These are phyloP conservation scores for Portunus trituberculatus DNA, from an alignment of 1,140 invertebrate genomes.

Conservation along the genomic window DNA sequence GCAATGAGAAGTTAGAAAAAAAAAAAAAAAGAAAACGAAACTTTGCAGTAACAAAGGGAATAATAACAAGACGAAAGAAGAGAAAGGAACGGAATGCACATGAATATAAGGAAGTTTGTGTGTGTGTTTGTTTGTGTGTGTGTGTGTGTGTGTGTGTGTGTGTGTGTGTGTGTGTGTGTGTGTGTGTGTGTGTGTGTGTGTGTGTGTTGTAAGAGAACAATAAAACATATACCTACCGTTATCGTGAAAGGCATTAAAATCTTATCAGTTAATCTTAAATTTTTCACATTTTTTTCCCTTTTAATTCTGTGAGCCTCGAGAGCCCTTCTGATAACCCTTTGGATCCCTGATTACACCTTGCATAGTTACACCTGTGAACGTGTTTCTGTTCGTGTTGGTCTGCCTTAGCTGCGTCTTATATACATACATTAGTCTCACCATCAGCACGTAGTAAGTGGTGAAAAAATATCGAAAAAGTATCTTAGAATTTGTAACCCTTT, in stretches of 20 bases:
- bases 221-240: neutral
- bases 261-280: neutral
- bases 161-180: slow-evolving; percentile 35
- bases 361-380: neutral
- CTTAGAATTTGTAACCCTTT: too few relatives aligned
- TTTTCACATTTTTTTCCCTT: neutral
- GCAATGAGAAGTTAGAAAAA: neutral
- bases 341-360: neutral
- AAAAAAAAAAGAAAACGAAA: neutral
- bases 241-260: neutral
- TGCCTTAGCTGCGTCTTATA: too few relatives aligned
- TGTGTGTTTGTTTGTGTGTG: slow-evolving; percentile 16
- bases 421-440: too few relatives aligned
- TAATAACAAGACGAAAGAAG: neutral
- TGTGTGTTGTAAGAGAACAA: neutral
- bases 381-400: neutral
- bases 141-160: slow-evolving; percentile 58
- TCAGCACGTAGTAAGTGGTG: too few relatives aligned
- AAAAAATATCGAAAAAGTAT: too few relatives aligned
- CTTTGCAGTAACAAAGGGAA: neutral
- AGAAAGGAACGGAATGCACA: neutral
- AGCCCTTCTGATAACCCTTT: neutral
- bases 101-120: neutral
- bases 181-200: slow-evolving; percentile 26
- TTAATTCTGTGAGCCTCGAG: neutral